Evolutionary conservation across 2,113 vertebrate genomes (phyloP).

Genomic region (Phoxinus phoxinus): DNA sequence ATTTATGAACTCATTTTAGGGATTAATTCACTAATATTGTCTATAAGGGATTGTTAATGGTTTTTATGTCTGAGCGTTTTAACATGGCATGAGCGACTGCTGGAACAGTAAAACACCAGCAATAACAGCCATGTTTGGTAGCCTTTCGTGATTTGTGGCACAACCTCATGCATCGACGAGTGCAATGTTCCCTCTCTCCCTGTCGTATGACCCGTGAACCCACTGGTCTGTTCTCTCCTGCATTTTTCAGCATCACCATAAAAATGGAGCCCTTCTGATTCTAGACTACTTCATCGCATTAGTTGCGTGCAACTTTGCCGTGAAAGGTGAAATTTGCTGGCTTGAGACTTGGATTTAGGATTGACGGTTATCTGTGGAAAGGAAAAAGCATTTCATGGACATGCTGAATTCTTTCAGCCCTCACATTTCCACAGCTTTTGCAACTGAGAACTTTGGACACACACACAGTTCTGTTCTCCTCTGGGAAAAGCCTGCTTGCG

Average conservation of each 20-base stretch:
- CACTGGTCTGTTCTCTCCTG: neutral
- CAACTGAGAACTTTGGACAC: constrained; percentile 1
- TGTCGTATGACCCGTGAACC: neutral
- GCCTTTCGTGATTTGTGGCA: constrained; percentile 17
- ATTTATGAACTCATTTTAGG: constrained; percentile 54
- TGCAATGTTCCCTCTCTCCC: constrained; percentile 6
- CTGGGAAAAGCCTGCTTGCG: constrained; percentile 23
- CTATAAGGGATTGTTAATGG: constrained; percentile 35
- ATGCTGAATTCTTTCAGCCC: neutral
- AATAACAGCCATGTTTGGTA: constrained; percentile 26
- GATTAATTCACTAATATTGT: constrained; percentile 66
- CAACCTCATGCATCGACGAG: constrained; percentile 17
- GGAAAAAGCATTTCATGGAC: neutral
- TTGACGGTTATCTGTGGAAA: neutral
- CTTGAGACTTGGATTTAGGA: constrained; percentile 32
- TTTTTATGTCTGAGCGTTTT: constrained; percentile 4
- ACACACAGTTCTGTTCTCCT: neutral
- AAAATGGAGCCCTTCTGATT: constrained; percentile 5
- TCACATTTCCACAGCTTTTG: constrained; percentile 7
- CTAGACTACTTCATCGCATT: neutral
- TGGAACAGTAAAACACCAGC: constrained; percentile 57
- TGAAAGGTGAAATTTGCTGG: constrained; percentile 28
- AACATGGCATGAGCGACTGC: constrained; percentile 44
- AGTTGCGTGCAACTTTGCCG: neutral
- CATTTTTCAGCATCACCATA: neutral